phyloP scores from a whole-genome alignment of 2,797 vertebrate genomes.

The Centropyge bicolor region DNA sequence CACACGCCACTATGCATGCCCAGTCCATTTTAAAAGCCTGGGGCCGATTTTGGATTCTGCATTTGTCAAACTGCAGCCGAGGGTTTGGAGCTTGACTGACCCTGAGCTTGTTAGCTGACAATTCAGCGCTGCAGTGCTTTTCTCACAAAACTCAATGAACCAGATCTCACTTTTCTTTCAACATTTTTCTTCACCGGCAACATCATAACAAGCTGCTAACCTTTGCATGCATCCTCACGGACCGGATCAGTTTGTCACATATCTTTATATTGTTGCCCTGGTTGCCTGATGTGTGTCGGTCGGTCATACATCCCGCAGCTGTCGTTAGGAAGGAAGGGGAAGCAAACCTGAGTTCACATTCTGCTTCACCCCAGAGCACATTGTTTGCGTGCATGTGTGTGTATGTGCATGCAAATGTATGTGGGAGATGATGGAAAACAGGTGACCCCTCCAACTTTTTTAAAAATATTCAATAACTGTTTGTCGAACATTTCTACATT shows the following conservation, averaged over 20 bases:
- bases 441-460: no score
- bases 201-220: neutral
- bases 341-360: neutral
- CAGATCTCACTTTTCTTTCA: neutral
- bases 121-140: slow-evolving; percentile 1
- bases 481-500: no score
- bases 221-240: neutral
- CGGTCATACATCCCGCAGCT: slow-evolving; percentile 1
- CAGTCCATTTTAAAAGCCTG: slow-evolving; percentile 7
- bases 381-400: no score
- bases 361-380: neutral
- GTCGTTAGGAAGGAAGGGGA: neutral
- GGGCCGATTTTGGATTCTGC: slow-evolving; percentile 42
- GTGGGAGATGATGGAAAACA: no score
- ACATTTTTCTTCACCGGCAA: neutral
- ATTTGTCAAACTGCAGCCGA: slow-evolving; percentile 30
- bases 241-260: no score
- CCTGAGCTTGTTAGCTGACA: slow-evolving; percentile 47
- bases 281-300: no score
- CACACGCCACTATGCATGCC: slow-evolving; percentile 7
- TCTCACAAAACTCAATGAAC: neutral
- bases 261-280: no score
- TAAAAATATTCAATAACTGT: no score
- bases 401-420: no score
- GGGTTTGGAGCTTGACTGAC: slow-evolving; percentile 20